Percentiles rank a stretch among this genome's conserved stretches.
phyloP scores from a whole-genome alignment of 2,888 invertebrate genomes.

The Tachina fera region DNA sequence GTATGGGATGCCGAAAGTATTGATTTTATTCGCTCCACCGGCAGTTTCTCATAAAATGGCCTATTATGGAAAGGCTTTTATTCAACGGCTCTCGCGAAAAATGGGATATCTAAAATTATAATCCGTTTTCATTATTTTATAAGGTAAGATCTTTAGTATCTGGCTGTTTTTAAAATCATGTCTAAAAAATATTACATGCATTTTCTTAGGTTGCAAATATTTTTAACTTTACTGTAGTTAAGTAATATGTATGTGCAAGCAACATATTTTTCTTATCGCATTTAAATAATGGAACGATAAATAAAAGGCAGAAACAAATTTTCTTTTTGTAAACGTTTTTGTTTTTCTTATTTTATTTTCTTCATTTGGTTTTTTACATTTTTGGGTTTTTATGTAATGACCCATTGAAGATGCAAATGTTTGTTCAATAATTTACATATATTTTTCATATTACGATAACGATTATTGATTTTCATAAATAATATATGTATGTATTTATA shows the following conservation, averaged over 20 bases:
- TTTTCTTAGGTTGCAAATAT: background rate
- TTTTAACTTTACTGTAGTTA: background rate
- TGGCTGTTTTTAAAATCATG: no score
- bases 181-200: background rate
- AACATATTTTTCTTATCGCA: slow-evolving; percentile 11
- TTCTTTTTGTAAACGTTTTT: background rate
- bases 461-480: background rate
- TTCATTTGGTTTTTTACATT: background rate
- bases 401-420: slow-evolving; percentile 51
- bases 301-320: slow-evolving; percentile 12
- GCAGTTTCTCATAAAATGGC: no score
- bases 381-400: slow-evolving; percentile 43
- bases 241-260: background rate
- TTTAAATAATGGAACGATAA: slow-evolving; percentile 59
- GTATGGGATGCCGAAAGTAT: no score
- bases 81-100: no score
- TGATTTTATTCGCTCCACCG: no score
- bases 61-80: no score
- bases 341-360: background rate
- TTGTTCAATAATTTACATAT: slow-evolving; percentile 44
- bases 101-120: no score
- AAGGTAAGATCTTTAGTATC: no score
- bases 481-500: no score
- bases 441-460: slow-evolving; percentile 25
- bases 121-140: no score